Conservation (phyloP, 2,797 vertebrate species). For the Diplodus puntazzo region DNA sequence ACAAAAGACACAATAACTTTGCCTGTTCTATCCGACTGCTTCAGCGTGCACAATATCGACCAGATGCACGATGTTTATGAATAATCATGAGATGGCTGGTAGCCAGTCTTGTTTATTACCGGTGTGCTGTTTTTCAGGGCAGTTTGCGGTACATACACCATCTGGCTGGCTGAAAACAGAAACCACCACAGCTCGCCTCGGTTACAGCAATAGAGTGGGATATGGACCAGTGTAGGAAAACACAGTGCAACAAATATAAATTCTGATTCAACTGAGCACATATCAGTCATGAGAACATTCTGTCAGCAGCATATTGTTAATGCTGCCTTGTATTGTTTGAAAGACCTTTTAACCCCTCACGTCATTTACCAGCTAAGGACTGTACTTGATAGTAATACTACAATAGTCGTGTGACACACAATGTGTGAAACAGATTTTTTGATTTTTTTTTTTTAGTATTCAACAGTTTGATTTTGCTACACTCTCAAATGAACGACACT, state of each 20-base stretch:
- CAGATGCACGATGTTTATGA: neutral
- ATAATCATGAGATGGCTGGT: constrained; percentile 6
- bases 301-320: constrained; percentile 63
- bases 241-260: constrained; percentile 41
- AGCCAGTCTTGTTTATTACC: constrained; percentile 15
- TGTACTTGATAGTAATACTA: constrained; percentile 18
- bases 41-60: neutral
- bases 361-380: constrained; percentile 44
- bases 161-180: constrained; percentile 4
- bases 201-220: constrained; percentile 27
- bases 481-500: neutral
- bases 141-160: neutral
- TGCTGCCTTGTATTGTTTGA: constrained; percentile 65
- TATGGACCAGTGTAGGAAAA: constrained; percentile 24
- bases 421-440: constrained; percentile 16
- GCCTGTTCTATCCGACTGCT: neutral
- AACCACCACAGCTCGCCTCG: constrained; percentile 5
- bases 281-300: constrained; percentile 33
- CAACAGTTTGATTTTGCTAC: neutral
- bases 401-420: neutral
- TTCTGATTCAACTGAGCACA: constrained; percentile 37
- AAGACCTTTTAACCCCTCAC: constrained; percentile 66
- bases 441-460: neutral
- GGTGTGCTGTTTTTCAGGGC: neutral
- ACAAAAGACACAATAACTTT: neutral